Evolutionary conservation across 1,140 invertebrate species (phyloP), one percentile per base, ranked within the genome.

Genomic region (Bilobella aurantiaca): DNA sequence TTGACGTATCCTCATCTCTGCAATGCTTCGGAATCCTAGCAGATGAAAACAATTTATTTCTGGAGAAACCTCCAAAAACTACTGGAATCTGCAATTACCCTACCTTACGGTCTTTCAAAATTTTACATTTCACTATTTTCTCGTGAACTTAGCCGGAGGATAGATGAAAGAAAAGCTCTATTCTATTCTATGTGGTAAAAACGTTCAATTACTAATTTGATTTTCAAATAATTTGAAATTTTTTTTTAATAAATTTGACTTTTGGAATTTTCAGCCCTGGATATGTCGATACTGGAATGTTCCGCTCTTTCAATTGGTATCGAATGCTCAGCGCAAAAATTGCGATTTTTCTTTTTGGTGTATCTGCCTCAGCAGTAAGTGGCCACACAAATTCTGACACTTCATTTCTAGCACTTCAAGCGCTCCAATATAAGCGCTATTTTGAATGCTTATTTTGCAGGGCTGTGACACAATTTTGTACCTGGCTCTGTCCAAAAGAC

Each of bases 61-160:
- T 62, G 14, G 29, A 62, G 25, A 62, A 62, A 46, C n/a, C 25
- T 8, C 76, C 75, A 3, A 3, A 23, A 23, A 16, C 29, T 12
- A 8, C 14, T 30, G 28, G 59, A 21, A 23, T 62, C 12, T 42
- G 8, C 29, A 62, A 62, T 31, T 31, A n/a, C 59, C 2, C 12
- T 62, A 3, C 32, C 32, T 5, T 83, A 83, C 67, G 69, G 69
- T 42, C 75, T 75, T 64, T 77, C 75, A 29, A 79, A 79, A 63
- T 70, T 78, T 14, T 76, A 73, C 3, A 75, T 76, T n/a, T 70
- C 73, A 2, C 64, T 78, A 1, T 74, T 77, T 57, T 72, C 73
- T 8, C 68, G 68, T 25, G 70, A 77, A 47, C 65, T 78, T 25
- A 68, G 73, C 0, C 69, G 71, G 21, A 70, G 69, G 28, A 61